Evolutionary conservation across 2,888 invertebrate genomes (phyloP), one percentile per base, ranked within the genome.

Genomic region (Bimastos eiseni): DNA sequence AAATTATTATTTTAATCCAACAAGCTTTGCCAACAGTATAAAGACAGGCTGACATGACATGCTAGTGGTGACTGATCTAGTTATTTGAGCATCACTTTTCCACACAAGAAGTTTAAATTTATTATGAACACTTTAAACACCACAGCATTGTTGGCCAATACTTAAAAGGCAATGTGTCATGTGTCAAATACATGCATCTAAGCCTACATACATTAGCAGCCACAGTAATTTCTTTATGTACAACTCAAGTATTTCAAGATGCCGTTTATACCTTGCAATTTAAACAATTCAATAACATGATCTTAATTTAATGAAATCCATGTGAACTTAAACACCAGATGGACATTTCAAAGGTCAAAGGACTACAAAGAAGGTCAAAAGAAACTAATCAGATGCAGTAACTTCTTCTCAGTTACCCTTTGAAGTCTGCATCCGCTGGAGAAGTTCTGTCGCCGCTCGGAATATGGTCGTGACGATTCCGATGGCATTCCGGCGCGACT

Each of bases 391-490:
- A n/a, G 70, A 30, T n/a, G n/a, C 30, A 30, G 70, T 1, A 49
- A 24, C 24, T 49, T 24, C 24, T n/a, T n/a, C 30, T 70, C 15
- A 41, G 30, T 89, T 49, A 92, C 93, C 92, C 37, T 91, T 90
- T 30, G 92, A 91, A 90, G 97, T 97, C 88, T 97, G 96, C 0
- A 97, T 97, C 90, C 97, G 95, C n/a, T 97, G 96, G 93, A 98
- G 96, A 90, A 98, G 95, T 93, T 97, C 97, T 0, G 97, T 97
- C 89, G 97, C 96, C 90, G 97, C 97, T 93, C 97, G 97, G 90
- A 97, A 96, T 49, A 98, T 97, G 30, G 97, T 96, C 1, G 97
- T 96, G 0, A 97, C 97, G 93, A 98, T 97, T 15, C 97, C 96
- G 86, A 98, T 95, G 0, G 97, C 97, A 92, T 96, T 96, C 93